phyloP scores from a whole-genome alignment of 2,797 vertebrate genomes.

The Tiaroga cobitis region DNA sequence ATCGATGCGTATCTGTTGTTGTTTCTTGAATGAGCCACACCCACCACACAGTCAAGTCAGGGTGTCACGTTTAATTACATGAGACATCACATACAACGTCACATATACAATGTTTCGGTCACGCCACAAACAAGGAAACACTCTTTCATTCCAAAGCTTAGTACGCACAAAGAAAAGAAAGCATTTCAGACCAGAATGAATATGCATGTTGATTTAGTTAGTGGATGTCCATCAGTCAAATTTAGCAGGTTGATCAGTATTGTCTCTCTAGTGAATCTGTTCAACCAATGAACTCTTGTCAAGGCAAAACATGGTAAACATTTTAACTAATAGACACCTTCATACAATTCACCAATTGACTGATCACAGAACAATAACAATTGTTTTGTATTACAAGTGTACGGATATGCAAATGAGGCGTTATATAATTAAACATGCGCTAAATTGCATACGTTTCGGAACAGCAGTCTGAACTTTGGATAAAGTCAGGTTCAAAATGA shows the following conservation, averaged over 20 bases:
- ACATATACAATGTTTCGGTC: neutral
- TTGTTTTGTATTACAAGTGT: neutral
- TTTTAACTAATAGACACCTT: neutral
- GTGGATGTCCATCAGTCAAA: neutral
- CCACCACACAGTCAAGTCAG: neutral
- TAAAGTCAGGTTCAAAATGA: neutral
- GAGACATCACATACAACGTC: constrained; percentile 12
- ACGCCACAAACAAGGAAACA: neutral
- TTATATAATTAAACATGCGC: neutral
- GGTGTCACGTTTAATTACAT: neutral
- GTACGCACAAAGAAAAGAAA: neutral
- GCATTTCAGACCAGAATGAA: neutral
- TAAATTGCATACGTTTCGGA: neutral
- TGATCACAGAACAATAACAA: neutral
- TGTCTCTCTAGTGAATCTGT: constrained; percentile 6
- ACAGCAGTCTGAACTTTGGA: neutral
- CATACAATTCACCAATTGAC: neutral
- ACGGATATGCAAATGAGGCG: neutral
- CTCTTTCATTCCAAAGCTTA: neutral
- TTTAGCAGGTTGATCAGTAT: neutral
- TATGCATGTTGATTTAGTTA: neutral
- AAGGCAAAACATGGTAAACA: neutral
- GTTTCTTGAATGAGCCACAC: constrained; percentile 14
- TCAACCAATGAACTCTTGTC: neutral
- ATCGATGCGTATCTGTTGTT: neutral